Conservation (phyloP, 2,797 vertebrate genomes). For the Xiphophorus birchmanni region DNA sequence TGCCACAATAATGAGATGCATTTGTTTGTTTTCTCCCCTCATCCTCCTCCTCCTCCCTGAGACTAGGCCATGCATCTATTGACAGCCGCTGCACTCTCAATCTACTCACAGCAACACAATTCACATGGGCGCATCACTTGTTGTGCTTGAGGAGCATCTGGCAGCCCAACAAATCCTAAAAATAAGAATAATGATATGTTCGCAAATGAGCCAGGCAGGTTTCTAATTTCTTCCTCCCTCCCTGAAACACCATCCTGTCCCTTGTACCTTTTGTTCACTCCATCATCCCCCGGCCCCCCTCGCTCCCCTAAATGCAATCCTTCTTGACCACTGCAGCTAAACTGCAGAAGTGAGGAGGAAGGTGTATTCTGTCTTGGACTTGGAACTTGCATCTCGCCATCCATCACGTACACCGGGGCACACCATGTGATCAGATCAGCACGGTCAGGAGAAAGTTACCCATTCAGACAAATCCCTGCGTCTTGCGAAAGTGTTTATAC, state of each 20-base stretch:
- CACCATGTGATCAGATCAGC: conserved; percentile 62
- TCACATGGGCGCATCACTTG: conserved; percentile 76
- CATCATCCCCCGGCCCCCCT: conserved; percentile 51
- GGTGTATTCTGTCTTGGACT: conserved; percentile 57
- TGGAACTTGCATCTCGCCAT: conserved; percentile 57
- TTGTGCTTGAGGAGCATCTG: conserved; percentile 73
- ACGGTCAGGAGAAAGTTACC: conserved; percentile 45
- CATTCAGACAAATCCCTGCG: neutral
- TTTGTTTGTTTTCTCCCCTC: conserved; percentile 74
- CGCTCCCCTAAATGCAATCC: conserved; percentile 39
- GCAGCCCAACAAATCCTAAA: conserved; percentile 75
- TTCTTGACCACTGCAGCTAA: conserved; percentile 71
- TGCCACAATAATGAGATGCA: conserved; percentile 82
- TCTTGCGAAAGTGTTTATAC: neutral
- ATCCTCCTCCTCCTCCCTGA: conserved; percentile 56
- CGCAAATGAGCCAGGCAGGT: conserved; percentile 75
- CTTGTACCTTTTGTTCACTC: conserved; percentile 68
- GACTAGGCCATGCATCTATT: conserved; percentile 78
- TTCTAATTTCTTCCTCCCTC: conserved; percentile 66
- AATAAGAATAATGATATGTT: conserved; percentile 81
- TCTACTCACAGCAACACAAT: conserved; percentile 66
- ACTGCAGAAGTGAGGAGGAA: conserved; percentile 63
- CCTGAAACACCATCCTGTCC: conserved; percentile 47
- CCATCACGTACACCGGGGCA: conserved; percentile 62
- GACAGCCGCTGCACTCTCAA: conserved; percentile 75